A percentile compares a stretch with the other conserved stretches of the same genome.
phyloP scores from a whole-genome alignment of 2,888 invertebrate species.

The Azorinus chamasolen region DNA sequence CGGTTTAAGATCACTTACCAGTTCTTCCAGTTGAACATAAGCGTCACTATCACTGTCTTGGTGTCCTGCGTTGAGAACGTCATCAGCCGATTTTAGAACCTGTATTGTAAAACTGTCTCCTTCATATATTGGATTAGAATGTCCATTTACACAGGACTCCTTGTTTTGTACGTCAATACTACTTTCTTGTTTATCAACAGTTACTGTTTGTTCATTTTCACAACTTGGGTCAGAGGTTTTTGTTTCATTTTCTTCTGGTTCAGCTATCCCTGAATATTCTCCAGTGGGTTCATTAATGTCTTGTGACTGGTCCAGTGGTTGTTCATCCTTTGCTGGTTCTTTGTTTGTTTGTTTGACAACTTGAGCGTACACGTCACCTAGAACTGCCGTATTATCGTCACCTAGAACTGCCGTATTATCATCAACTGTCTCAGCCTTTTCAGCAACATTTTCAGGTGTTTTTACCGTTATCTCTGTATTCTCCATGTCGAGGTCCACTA shows the following conservation, averaged over 20 bases:
- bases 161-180: no score
- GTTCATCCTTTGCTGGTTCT: no score
- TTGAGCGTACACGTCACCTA: no score
- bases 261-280: no score
- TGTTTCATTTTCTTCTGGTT: background rate
- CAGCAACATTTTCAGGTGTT: no score
- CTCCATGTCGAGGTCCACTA: background rate
- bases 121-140: background rate
- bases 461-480: background rate
- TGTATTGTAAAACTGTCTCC: background rate
- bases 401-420: no score
- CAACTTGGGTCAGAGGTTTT: background rate
- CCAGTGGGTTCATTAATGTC: no score
- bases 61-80: background rate
- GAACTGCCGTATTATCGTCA: no score
- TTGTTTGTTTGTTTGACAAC: no score
- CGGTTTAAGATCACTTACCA: slow-evolving; percentile 28
- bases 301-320: no score
- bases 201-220: background rate
- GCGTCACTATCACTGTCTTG: slow-evolving; percentile 47
- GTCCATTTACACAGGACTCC: background rate
- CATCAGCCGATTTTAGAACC: background rate
- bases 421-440: no score
- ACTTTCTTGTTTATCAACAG: background rate
- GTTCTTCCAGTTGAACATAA: slow-evolving; percentile 45